Percentiles rank a stretch among this genome's conserved stretches.
Conservation (phyloP, 2,113 vertebrate species). For the Gambusia holbrooki region DNA sequence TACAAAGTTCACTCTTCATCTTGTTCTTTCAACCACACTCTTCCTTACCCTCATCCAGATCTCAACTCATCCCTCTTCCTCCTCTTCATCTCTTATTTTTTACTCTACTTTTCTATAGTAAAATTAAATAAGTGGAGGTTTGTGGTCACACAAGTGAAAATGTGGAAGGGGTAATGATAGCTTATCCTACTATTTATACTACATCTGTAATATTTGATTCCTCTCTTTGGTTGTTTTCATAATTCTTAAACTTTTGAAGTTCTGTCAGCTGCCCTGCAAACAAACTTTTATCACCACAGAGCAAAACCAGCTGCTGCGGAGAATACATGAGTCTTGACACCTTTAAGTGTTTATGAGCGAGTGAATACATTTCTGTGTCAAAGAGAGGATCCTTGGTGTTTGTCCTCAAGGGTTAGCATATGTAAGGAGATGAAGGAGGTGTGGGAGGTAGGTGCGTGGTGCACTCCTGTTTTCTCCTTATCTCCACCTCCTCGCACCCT, state of each 20-base stretch:
- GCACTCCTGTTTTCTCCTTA: constrained; percentile 53
- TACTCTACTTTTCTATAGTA: too few relatives aligned
- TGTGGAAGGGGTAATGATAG: not conserved
- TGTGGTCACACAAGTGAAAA: not conserved
- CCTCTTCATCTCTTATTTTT: too few relatives aligned
- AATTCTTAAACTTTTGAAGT: not conserved
- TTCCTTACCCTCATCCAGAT: too few relatives aligned
- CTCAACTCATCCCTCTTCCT: too few relatives aligned
- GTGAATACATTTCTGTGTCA: constrained; percentile 14
- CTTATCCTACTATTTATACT: not conserved
- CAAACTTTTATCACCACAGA: constrained; percentile 12
- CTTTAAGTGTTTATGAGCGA: constrained; percentile 27
- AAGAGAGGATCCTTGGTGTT: constrained; percentile 42
- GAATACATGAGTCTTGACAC: constrained; percentile 34
- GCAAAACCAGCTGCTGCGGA: constrained; percentile 1
- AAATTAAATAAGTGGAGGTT: not conserved
- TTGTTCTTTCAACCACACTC: too few relatives aligned
- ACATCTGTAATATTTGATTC: not conserved
- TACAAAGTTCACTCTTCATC: too few relatives aligned
- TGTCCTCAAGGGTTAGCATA: constrained; percentile 48
- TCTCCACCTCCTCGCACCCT: constrained; percentile 50
- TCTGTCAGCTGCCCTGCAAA: not conserved
- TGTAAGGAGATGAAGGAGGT: constrained; percentile 56
- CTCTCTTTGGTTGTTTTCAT: not conserved
- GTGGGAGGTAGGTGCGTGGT: constrained; percentile 61